phyloP scores from a whole-genome alignment of 1,140 invertebrate species.

The Laupala kohalensis region DNA sequence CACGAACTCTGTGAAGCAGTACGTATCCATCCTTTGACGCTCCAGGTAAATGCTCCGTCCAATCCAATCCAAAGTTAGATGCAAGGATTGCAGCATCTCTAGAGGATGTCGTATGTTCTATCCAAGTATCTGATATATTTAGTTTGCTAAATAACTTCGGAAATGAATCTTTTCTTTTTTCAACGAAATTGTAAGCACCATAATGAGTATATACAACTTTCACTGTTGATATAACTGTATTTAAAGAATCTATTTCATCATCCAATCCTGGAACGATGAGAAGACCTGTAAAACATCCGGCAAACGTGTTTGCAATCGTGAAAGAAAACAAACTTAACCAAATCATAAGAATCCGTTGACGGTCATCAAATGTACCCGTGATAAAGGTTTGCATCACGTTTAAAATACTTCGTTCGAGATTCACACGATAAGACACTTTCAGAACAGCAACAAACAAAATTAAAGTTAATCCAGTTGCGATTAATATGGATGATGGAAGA shows the following conservation, averaged over 20 bases:
- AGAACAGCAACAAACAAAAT: not conserved
- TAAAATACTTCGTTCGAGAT: not conserved
- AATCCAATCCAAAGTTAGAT: not conserved
- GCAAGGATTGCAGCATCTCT: not conserved
- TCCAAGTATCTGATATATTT: not conserved
- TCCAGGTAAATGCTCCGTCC: not conserved
- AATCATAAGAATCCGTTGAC: not conserved
- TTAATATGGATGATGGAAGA: not conserved
- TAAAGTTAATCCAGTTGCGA: not conserved
- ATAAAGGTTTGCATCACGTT: not conserved
- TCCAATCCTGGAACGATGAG: not conserved
- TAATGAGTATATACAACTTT: not conserved
- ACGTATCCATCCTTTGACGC: not conserved
- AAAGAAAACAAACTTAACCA: not conserved
- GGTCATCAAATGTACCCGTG: not conserved
- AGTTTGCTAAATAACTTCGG: not conserved
- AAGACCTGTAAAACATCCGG: not conserved
- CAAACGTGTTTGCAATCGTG: not conserved
- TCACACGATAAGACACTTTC: not conserved
- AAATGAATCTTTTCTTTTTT: not conserved
- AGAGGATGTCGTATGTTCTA: not conserved
- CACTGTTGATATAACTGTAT: not conserved
- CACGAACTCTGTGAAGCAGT: not conserved
- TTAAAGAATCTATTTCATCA: not conserved
- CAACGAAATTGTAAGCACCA: too few relatives aligned